phyloP scores from a whole-genome alignment of 2,113 vertebrate genomes.

The Petrocephalus microphthalmus region DNA sequence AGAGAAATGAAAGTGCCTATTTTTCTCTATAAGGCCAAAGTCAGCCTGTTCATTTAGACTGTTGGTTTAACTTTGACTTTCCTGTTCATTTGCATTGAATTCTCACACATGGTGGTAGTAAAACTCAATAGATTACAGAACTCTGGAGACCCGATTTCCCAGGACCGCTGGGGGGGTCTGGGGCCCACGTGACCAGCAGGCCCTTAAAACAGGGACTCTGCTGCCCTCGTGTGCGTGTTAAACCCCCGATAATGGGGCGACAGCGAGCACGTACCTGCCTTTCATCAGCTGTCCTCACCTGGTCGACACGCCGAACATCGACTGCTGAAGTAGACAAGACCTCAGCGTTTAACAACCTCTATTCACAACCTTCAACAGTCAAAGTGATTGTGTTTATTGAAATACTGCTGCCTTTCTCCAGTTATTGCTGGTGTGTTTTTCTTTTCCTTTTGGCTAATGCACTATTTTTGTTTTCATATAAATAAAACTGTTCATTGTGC shows the following conservation, averaged over 20 bases:
- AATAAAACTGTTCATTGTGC: slow-evolving; percentile 4
- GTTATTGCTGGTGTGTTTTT: neutral
- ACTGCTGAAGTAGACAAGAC: neutral
- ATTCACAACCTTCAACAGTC: neutral
- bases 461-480: slow-evolving; percentile 9
- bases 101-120: neutral
- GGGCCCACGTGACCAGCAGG: neutral
- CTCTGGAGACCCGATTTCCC: neutral
- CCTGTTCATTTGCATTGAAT: neutral
- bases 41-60: neutral
- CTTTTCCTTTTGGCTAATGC: slow-evolving; percentile 6
- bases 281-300: neutral
- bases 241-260: neutral
- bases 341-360: neutral
- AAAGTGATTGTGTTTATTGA: neutral
- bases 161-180: no score
- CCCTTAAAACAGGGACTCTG: neutral
- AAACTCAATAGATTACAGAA: neutral
- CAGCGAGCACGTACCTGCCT: neutral
- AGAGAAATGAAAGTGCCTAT: neutral
- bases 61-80: neutral
- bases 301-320: neutral
- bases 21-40: neutral
- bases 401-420: neutral
- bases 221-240: neutral